Conservation (phyloP, 2,113 vertebrate genomes). For the Lepus americanus region DNA sequence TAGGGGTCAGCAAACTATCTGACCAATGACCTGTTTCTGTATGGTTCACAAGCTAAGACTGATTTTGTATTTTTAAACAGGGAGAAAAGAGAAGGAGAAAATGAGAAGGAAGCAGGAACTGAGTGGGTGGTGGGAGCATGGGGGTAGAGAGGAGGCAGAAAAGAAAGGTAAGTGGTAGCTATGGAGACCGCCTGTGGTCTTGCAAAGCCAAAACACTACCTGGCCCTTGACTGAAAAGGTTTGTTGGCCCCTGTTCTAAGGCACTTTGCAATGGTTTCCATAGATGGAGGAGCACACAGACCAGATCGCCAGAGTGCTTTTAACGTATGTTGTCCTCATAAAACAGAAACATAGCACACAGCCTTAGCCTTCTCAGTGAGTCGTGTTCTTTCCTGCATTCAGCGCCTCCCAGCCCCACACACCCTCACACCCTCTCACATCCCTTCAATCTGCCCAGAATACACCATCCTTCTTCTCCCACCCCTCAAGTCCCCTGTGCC, state of each 20-base stretch:
- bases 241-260: neutral
- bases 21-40: neutral
- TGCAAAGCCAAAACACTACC: neutral
- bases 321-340: neutral
- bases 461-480: neutral
- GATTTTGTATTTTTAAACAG: conserved; percentile 35
- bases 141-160: neutral
- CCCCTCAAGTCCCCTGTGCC: neutral
- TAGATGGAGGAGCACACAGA: neutral
- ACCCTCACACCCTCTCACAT: neutral
- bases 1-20: neutral
- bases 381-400: neutral
- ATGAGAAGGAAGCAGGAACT: neutral
- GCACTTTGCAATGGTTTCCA: neutral
- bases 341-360: neutral
- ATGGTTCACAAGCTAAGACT: neutral
- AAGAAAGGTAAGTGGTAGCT: neutral
- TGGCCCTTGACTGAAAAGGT: neutral
- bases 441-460: neutral
- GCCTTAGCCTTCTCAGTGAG: too few species aligned
- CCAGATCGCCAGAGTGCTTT: neutral
- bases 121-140: too few species aligned
- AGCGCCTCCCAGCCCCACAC: neutral
- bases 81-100: neutral
- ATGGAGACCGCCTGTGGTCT: too few species aligned